Base-by-base conservation (phyloP, 2,113 vertebrate genomes). In the Austrofundulus limnaeus region DNA sequence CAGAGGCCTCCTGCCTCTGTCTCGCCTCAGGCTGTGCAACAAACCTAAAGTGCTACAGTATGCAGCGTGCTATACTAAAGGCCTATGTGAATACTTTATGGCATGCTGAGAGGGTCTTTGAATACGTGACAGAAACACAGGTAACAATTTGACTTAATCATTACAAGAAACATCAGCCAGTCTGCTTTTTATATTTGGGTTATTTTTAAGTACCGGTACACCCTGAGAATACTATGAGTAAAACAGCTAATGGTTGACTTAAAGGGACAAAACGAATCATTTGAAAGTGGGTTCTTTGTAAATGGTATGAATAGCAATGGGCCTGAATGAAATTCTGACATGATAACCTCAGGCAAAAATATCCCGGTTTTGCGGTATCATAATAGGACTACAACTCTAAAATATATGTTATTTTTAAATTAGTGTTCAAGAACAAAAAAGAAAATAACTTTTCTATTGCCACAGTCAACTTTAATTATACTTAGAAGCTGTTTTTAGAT, bases 41-140 rank as follows among this genome's bases (percentile, higher is more conserved):
- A 45, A 68, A 82, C 63, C 73, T 41, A 42, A 75, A 85, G 80
- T 73, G 78, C 80, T 77, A 25, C 25, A 31, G 54, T 59, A 28
- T 82, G 76, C 68, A 47, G 48, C 73, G 61, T 61, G 66, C 66
- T 70, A 82, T 70, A 66, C 47, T 72, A 69, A 74, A 24, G 50
- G 58, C 23, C 70, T 55, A 72, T 73, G 69, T 84, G 73, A 85
- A 88, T 81, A 82, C 70, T 86, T 84, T 55, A 77, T 75, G 38
- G 61, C 56, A 21, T 53, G 54, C 73, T 64, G 68, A 82, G 70
- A 69, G 75, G 53, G 16, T 20, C 63, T 38, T 61, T 84, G 77
- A 79, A 81, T 80, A 85, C 80, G 57, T 72, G 50, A 87, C 75
- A 55, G 70, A 60, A 62, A 79, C 57, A 64, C 52, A 55, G 39